Conservation (phyloP, 2,113 vertebrate genomes). For the Hyla sarda region DNA sequence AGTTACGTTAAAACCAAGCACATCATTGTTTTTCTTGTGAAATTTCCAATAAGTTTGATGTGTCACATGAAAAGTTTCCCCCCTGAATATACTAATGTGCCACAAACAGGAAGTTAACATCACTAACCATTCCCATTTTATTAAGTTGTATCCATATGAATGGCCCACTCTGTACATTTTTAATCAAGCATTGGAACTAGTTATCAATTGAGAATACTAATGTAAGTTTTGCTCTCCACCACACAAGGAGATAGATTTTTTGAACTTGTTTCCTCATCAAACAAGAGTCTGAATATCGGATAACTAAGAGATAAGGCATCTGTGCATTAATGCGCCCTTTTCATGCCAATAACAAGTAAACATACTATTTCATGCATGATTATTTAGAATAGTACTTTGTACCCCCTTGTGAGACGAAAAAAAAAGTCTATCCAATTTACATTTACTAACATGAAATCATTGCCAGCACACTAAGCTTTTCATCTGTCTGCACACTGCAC, state of each 20-base stretch:
- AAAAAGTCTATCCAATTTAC: slow-evolving; percentile 12
- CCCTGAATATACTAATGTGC: no score
- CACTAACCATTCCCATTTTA: no score
- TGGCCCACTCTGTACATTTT: no score
- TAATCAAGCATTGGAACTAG: no score
- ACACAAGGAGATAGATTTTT: not conserved
- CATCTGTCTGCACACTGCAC: slow-evolving; percentile 10
- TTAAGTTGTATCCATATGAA: no score
- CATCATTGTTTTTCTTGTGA: no score
- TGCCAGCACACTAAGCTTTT: slow-evolving; percentile 3
- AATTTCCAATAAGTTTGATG: no score
- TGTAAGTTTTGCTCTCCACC: not conserved
- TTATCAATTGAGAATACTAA: no score
- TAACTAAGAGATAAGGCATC: not conserved
- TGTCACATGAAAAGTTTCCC: no score
- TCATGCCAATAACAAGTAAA: slow-evolving; percentile 25
- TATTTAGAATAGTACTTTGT: slow-evolving; percentile 3
- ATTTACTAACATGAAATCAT: slow-evolving; percentile 27
- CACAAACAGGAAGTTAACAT: no score
- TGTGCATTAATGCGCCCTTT: not conserved
- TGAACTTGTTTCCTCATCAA: not conserved
- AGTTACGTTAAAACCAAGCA: no score
- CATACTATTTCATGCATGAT: slow-evolving; percentile 41
- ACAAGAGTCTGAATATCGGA: not conserved
- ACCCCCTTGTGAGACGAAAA: slow-evolving; percentile 14